Conservation (phyloP, 2,113 vertebrate genomes). For the Mobula birostris region DNA sequence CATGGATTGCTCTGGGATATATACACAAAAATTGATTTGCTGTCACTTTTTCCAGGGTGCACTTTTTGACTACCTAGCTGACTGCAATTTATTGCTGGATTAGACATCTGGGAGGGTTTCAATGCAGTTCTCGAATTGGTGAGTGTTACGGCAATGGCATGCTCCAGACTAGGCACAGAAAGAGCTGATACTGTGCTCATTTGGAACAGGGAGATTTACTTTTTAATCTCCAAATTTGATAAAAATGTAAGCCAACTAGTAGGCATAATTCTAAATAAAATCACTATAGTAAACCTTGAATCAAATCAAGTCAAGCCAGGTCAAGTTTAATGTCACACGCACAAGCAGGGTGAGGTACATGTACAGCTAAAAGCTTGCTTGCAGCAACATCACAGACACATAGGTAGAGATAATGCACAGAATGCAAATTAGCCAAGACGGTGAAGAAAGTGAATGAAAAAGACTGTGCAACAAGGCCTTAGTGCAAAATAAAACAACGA, state of each 20-base stretch:
- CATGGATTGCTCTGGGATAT: not conserved
- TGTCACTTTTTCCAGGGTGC: not conserved
- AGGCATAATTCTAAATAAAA: not conserved
- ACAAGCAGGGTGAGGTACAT: no score
- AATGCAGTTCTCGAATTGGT: not conserved
- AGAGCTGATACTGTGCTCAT: not conserved
- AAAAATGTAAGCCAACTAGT: not conserved
- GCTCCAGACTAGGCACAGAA: not conserved
- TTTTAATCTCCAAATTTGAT: not conserved
- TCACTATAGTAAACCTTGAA: no score
- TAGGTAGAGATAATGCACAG: no score
- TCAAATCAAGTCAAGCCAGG: no score
- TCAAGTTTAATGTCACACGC: no score
- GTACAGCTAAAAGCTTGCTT: no score
- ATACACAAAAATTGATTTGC: conserved; percentile 18
- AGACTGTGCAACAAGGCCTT: no score
- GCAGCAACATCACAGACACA: no score
- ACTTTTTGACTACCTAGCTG: not conserved
- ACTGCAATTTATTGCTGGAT: not conserved
- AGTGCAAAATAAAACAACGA: no score
- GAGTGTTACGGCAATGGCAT: not conserved
- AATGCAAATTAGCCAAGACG: no score
- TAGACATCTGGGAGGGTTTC: not conserved
- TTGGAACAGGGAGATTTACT: not conserved
- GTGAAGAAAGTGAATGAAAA: no score